Percentiles rank a stretch among this genome's conserved stretches.
Conservation (phyloP, 1,140 invertebrate genomes). For the Lysiphlebus fabarum region DNA sequence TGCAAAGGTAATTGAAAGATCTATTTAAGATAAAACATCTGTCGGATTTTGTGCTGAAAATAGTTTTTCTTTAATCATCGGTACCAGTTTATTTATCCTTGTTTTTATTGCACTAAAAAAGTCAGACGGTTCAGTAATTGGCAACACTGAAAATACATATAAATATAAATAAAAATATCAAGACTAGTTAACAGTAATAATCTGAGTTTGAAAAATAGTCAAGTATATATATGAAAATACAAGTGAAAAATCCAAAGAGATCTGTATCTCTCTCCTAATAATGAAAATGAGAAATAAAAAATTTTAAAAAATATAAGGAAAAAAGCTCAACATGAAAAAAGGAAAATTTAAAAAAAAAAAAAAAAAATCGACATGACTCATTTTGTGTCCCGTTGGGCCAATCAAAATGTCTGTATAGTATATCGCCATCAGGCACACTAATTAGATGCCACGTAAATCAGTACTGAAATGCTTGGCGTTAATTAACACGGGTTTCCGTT, state of each 20-base stretch:
- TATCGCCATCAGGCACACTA: constrained; percentile 53
- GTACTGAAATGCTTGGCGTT: constrained; percentile 54
- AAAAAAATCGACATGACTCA: background rate
- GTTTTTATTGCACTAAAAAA: background rate
- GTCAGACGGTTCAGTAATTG: too few relatives aligned
- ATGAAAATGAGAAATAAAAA: too few relatives aligned
- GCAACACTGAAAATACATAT: too few relatives aligned
- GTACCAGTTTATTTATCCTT: constrained; percentile 11
- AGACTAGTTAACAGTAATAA: too few relatives aligned
- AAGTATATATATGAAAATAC: too few relatives aligned
- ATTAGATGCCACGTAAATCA: constrained; percentile 57
- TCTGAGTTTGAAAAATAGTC: too few relatives aligned
- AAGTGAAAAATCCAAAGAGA: too few relatives aligned
- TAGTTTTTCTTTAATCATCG: constrained; percentile 13
- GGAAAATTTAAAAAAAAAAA: too few relatives aligned
- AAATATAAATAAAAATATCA: too few relatives aligned
- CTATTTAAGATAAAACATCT: constrained; percentile 16
- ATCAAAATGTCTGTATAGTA: constrained; percentile 51
- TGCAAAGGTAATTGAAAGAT: constrained; percentile 10
- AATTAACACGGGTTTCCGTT: constrained; percentile 54
- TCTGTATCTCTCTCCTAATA: too few relatives aligned
- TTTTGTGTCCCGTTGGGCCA: constrained; percentile 29
- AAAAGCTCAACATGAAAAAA: too few relatives aligned
- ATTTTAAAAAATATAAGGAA: too few relatives aligned
- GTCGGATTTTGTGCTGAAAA: constrained; percentile 11